phyloP scores from a whole-genome alignment of 2,888 invertebrate genomes.

The Serripes groenlandicus region DNA sequence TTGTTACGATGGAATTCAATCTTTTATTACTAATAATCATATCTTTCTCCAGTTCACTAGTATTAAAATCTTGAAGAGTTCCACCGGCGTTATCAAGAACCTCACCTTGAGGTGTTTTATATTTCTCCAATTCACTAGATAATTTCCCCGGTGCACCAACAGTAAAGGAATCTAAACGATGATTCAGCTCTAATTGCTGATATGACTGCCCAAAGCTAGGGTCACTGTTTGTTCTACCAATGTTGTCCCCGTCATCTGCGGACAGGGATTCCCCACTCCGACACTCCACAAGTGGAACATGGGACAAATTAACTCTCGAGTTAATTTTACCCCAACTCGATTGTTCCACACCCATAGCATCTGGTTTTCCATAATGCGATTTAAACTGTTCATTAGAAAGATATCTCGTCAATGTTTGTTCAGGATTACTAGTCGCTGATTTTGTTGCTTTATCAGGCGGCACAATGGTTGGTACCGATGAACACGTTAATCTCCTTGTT shows the following conservation, averaged over 20 bases:
- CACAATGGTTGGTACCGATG: slow-evolving; percentile 11
- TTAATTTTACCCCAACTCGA: slow-evolving; percentile 39
- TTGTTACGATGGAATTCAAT: too few species aligned
- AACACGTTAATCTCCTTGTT: slow-evolving; percentile 51
- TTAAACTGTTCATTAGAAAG: slow-evolving; percentile 34
- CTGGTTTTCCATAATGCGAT: slow-evolving; percentile 18
- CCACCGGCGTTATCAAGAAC: too few species aligned
- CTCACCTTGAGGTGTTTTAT: too few species aligned
- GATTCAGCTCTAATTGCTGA: slow-evolving; percentile 7
- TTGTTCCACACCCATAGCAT: slow-evolving; percentile 48
- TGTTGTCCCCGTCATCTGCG: not conserved
- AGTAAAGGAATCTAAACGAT: slow-evolving; percentile 6
- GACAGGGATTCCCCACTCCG: slow-evolving; percentile 24
- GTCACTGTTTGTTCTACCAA: not conserved
- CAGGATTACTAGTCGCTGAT: slow-evolving; percentile 2
- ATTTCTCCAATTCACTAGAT: not conserved
- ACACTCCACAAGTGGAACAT: slow-evolving; percentile 66
- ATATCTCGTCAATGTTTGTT: slow-evolving; percentile 34
- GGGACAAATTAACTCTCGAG: slow-evolving; percentile 38
- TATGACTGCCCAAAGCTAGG: slow-evolving; percentile 8
- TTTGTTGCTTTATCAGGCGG: not conserved
- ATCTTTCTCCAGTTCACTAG: too few species aligned
- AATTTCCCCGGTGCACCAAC: not conserved
- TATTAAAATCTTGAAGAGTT: too few species aligned
- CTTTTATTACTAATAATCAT: too few species aligned